Percentiles rank a stretch among this genome's conserved stretches.
phyloP scores from a whole-genome alignment of 2,797 vertebrate genomes.

The Gephyroberyx darwinii region DNA sequence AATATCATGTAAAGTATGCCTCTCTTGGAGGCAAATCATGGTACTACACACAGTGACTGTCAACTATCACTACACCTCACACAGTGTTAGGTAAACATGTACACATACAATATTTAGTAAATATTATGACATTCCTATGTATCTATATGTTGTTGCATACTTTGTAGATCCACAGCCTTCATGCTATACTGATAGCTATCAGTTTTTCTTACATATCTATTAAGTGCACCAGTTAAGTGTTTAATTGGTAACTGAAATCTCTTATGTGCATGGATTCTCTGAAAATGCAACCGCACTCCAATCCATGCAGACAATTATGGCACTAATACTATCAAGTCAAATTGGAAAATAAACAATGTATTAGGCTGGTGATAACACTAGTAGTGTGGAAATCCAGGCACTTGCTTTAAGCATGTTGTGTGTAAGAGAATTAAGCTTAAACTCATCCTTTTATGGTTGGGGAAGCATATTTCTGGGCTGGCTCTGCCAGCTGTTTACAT shows the following conservation, averaged over 20 bases:
- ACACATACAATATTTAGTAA: conserved; percentile 5
- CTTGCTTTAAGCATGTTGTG: conserved; percentile 65
- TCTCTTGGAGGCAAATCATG: conserved; percentile 73
- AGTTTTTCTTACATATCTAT: background rate
- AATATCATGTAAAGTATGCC: conserved; percentile 71
- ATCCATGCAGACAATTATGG: background rate
- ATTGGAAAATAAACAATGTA: background rate
- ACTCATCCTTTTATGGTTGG: conserved; percentile 73
- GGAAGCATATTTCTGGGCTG: conserved; percentile 70
- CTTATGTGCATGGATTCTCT: background rate
- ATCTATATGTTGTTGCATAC: background rate
- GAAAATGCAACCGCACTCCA: conserved; percentile 8
- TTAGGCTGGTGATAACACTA: conserved; percentile 20
- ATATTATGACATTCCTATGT: background rate
- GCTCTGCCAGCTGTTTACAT: conserved; percentile 79
- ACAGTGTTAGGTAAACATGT: conserved; percentile 31
- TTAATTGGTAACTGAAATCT: background rate
- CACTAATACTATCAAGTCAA: conserved; percentile 19
- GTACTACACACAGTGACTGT: conserved; percentile 55
- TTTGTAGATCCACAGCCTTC: background rate
- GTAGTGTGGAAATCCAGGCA: conserved; percentile 67
- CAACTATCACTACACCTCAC: conserved; percentile 37
- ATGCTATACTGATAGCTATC: background rate
- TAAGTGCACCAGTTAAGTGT: background rate
- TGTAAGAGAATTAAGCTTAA: conserved; percentile 75